Percentiles rank a stretch among this genome's conserved stretches.
These are phyloP conservation scores for Discoglossus pictus DNA, from an alignment of 2,797 vertebrate genomes.

Conservation along the genomic window DNA sequence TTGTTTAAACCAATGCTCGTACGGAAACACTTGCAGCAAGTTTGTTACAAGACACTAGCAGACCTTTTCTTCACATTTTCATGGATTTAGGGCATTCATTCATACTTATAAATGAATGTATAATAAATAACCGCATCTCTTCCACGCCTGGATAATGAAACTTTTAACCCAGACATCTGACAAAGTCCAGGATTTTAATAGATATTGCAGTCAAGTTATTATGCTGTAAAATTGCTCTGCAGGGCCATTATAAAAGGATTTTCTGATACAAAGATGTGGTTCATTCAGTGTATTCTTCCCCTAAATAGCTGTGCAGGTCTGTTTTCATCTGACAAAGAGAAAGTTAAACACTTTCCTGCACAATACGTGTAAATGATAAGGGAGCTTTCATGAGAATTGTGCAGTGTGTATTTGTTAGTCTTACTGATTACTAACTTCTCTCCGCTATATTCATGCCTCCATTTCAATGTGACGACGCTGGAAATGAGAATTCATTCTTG, in stretches of 20 bases:
- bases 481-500: no score
- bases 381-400: no score
- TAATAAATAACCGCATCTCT: constrained; percentile 56
- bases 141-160: constrained; percentile 59
- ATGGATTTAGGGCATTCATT: constrained; percentile 53
- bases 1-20: constrained; percentile 45
- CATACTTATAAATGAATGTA: constrained; percentile 57
- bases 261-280: constrained; percentile 42
- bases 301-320: constrained; percentile 31
- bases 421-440: no score
- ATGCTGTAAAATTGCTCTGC: constrained; percentile 49
- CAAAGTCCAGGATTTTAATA: constrained; percentile 55
- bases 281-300: constrained; percentile 35
- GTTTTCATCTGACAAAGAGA: constrained; percentile 42
- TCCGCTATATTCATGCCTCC: no score
- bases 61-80: constrained; percentile 54
- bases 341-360: constrained; percentile 44
- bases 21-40: constrained; percentile 31
- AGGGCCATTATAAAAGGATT: constrained; percentile 44
- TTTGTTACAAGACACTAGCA: constrained; percentile 56
- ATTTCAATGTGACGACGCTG: no score
- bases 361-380: neutral
- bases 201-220: constrained; percentile 52
- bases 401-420: no score
- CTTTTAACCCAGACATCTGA: constrained; percentile 56